phyloP scores from a whole-genome alignment of 2,113 vertebrate species.

The Apteryx mantelli region DNA sequence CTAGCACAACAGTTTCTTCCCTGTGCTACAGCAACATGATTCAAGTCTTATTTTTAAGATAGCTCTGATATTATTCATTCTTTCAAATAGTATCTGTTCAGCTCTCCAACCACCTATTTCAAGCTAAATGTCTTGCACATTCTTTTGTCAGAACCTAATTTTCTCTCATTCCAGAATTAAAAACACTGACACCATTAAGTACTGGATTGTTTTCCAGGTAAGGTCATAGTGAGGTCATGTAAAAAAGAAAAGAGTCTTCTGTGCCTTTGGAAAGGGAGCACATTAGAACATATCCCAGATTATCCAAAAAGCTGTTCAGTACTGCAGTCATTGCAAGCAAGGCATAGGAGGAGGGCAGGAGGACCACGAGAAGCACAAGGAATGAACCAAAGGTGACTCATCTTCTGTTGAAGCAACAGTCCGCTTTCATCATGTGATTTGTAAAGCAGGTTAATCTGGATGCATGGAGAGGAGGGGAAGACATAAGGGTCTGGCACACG shows the following conservation, averaged over 20 bases:
- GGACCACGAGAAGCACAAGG: background rate
- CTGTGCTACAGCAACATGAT: background rate
- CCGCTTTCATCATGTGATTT: background rate
- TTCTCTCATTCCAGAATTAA: background rate
- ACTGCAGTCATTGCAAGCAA: background rate
- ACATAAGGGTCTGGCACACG: background rate
- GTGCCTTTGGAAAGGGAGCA: background rate
- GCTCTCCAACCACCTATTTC: background rate
- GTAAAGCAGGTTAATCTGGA: background rate
- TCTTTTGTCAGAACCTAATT: background rate
- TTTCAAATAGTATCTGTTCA: background rate
- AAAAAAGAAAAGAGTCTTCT: background rate
- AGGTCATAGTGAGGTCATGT: background rate
- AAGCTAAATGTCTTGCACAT: background rate
- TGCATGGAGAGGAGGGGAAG: background rate
- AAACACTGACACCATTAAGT: background rate
- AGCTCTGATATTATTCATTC: background rate
- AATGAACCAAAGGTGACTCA: background rate
- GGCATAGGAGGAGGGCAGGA: background rate
- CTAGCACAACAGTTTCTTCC: background rate
- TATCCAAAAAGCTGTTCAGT: background rate
- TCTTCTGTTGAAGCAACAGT: background rate
- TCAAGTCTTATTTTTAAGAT: background rate
- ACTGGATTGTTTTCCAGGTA: background rate
- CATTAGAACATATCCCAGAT: fast-evolving